Evolutionary conservation across 2,888 invertebrate genomes (phyloP).

Genomic region (Stegophylla sp.): DNA sequence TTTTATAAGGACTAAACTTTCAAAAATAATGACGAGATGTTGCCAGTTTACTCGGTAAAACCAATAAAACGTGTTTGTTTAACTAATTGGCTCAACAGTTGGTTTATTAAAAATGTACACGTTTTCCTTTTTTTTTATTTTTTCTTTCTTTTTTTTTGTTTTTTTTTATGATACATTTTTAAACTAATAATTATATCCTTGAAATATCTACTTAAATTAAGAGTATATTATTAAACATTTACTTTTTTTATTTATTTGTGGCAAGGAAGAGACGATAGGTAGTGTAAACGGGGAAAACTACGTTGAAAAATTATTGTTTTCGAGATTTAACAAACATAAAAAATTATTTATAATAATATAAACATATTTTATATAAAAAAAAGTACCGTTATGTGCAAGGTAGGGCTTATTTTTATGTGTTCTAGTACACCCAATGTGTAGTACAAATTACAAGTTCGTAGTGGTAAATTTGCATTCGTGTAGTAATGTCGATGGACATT

Average conservation of each 20-base stretch:
- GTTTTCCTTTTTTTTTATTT: no score
- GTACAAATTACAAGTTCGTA: no score
- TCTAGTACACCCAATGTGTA: no score
- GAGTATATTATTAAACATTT: constrained; percentile 25
- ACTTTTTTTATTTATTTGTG: not conserved
- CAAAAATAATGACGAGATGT: not conserved
- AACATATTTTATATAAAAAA: no score
- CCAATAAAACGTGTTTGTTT: constrained; percentile 17
- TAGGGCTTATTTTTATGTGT: no score
- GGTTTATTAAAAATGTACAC: constrained; percentile 35
- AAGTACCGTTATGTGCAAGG: no score
- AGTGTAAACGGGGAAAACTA: not conserved
- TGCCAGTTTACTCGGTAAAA: not conserved
- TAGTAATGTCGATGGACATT: no score
- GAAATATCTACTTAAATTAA: constrained; percentile 7
- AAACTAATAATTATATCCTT: constrained; percentile 13
- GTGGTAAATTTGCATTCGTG: no score
- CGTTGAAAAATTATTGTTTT: not conserved
- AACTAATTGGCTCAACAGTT: constrained; percentile 50
- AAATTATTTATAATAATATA: no score
- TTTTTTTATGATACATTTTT: constrained; percentile 18
- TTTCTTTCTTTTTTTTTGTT: no score
- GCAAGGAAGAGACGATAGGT: not conserved
- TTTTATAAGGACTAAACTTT: not conserved
- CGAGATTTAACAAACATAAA: no score